These are phyloP conservation scores for Portevinia maculata DNA, from an alignment of 2,888 invertebrate species.

Conservation along the genomic window DNA sequence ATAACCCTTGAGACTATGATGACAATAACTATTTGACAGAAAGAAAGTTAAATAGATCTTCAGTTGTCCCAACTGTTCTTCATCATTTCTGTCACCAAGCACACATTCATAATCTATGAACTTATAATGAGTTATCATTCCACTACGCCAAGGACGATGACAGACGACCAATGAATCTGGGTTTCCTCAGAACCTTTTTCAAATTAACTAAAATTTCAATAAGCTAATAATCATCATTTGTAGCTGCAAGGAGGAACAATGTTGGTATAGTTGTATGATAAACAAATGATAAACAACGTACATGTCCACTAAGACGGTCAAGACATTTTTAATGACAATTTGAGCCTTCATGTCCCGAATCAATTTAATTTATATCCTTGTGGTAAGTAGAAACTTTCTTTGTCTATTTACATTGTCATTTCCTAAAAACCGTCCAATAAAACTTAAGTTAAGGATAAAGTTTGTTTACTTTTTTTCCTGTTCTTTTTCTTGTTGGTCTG, in stretches of 20 bases:
- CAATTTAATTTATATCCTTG: conserved; percentile 58
- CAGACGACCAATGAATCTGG: conserved; percentile 11
- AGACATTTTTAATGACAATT: conserved; percentile 51
- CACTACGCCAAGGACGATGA: conserved; percentile 23
- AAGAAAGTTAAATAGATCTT: conserved; percentile 43
- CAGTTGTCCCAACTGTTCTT: neutral
- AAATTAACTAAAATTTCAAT: conserved; percentile 53
- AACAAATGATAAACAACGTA: conserved; percentile 3
- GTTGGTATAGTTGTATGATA: conserved; percentile 1
- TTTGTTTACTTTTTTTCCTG: conserved; percentile 53
- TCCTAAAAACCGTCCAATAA: conserved; percentile 46
- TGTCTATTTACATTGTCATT: conserved; percentile 2
- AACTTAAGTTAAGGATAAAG: conserved; percentile 67
- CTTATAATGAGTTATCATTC: conserved; percentile 48
- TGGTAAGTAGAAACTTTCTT: conserved; percentile 28
- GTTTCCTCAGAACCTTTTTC: conserved; percentile 28
- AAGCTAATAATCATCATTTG: conserved; percentile 20
- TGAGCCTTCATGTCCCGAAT: conserved; percentile 52
- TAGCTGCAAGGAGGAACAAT: neutral
- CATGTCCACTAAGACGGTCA: conserved; percentile 5
- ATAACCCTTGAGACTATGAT: conserved; percentile 52
- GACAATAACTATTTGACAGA: conserved; percentile 58
- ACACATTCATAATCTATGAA: too few species aligned
- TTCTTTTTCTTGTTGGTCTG: conserved; percentile 23
- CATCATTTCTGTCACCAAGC: neutral